Conservation (phyloP, 1,140 invertebrate species). For the Anastrepha ludens region DNA sequence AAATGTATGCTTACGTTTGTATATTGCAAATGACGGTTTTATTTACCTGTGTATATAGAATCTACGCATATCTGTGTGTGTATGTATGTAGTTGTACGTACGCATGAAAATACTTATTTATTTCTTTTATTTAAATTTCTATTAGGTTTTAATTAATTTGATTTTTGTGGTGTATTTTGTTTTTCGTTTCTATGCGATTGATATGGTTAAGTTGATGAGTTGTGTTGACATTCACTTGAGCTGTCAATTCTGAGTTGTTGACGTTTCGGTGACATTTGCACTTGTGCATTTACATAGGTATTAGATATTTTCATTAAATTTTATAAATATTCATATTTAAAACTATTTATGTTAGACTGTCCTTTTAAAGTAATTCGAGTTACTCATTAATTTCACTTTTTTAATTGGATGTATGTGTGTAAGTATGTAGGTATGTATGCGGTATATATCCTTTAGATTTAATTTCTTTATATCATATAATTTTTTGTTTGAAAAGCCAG, state of each 20-base stretch:
- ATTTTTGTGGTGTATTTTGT: conserved; percentile 9
- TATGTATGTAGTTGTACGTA: conserved; percentile 26
- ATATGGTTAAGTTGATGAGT: conserved; percentile 52
- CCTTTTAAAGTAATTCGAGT: conserved; percentile 36
- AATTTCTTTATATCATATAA: background rate
- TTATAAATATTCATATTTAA: background rate
- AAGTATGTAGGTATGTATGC: background rate
- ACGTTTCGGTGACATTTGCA: conserved; percentile 43
- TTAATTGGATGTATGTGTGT: conserved; percentile 1
- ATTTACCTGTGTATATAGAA: conserved; percentile 33
- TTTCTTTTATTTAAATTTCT: background rate
- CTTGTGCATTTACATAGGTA: conserved; percentile 19
- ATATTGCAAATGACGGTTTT: conserved; percentile 46
- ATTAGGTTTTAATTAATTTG: conserved; percentile 18
- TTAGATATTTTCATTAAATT: conserved; percentile 8
- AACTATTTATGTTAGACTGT: conserved; percentile 12
- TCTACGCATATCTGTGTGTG: conserved; percentile 8
- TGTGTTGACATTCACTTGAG: conserved; percentile 44
- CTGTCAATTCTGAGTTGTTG: conserved; percentile 48
- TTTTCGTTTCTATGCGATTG: conserved; percentile 52
- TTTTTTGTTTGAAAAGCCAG: conserved; percentile 20
- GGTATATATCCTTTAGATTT: background rate
- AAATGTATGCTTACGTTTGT: conserved; percentile 26
- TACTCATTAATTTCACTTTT: conserved; percentile 29
- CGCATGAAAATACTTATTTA: conserved; percentile 40